These are phyloP conservation scores for Lepus townsendii DNA, from an alignment of 2,797 vertebrate species.

Conservation along the genomic window DNA sequence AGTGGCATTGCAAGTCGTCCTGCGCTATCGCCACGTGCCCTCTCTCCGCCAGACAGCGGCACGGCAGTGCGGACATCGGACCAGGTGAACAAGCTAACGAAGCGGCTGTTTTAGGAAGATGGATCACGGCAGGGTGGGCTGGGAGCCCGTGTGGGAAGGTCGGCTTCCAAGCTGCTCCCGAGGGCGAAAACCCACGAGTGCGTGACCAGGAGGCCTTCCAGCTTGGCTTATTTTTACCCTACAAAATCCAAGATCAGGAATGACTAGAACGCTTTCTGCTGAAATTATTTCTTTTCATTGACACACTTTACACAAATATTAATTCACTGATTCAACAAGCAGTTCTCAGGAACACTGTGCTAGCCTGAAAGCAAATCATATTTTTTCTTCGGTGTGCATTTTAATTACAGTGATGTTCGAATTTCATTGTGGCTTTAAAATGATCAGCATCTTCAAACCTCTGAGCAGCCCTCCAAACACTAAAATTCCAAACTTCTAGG, in stretches of 20 bases:
- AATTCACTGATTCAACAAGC: conserved; percentile 72
- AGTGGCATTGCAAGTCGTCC: neutral
- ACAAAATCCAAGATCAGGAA: conserved; percentile 79
- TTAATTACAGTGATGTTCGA: conserved; percentile 55
- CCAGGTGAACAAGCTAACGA: conserved; percentile 71
- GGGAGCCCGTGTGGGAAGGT: conserved; percentile 74
- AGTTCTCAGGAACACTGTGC: conserved; percentile 46
- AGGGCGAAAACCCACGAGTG: conserved; percentile 70
- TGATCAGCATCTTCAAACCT: conserved; percentile 16
- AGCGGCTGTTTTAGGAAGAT: conserved; percentile 68
- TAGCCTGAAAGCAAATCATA: conserved; percentile 64
- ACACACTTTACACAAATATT: conserved; percentile 73
- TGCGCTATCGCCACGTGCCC: neutral
- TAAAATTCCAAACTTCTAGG: conserved; percentile 43
- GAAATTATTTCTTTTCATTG: conserved; percentile 80
- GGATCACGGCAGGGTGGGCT: conserved; percentile 42
- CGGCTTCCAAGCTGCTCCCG: conserved; percentile 38
- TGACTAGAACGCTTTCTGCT: conserved; percentile 40
- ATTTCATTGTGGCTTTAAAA: conserved; percentile 50
- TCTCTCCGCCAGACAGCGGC: conserved; percentile 51
- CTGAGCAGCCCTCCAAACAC: neutral
- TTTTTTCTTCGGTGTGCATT: conserved; percentile 53
- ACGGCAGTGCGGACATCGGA: conserved; percentile 37
- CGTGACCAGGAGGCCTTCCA: conserved; percentile 56
- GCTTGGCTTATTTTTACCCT: conserved; percentile 79